Evolutionary conservation across 2,113 vertebrate genomes (phyloP).

Genomic region (Dendropsophus ebraccatus): DNA sequence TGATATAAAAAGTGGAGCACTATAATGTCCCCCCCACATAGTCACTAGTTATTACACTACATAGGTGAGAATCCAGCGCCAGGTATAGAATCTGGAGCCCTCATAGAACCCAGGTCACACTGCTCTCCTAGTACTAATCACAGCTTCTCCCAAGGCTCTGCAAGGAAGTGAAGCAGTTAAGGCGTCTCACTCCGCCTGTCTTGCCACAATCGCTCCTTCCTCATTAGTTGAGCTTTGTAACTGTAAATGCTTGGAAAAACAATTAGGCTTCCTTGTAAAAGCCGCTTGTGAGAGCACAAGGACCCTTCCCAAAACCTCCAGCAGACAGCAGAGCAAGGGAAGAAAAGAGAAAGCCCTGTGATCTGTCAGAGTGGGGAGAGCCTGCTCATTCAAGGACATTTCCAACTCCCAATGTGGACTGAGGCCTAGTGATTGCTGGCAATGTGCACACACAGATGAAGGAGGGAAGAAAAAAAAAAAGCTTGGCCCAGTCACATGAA

Average conservation of each 20-base stretch:
- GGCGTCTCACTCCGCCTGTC: background rate
- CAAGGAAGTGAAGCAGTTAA: constrained; percentile 27
- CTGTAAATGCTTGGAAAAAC: constrained; percentile 39
- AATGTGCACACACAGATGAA: constrained; percentile 8
- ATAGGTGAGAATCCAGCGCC: no score
- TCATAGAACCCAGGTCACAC: background rate
- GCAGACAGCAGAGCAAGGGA: background rate
- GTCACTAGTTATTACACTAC: no score
- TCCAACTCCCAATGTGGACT: background rate
- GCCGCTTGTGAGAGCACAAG: background rate
- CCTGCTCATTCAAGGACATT: constrained; percentile 26
- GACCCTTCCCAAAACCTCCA: background rate
- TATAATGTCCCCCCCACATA: no score
- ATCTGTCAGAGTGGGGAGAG: constrained; percentile 1
- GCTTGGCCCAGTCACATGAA: constrained; percentile 52
- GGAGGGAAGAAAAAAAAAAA: background rate
- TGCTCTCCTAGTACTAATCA: no score
- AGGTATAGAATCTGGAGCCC: background rate
- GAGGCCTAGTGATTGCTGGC: constrained; percentile 28
- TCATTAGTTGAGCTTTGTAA: constrained; percentile 43
- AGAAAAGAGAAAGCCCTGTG: background rate
- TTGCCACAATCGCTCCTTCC: constrained; percentile 18
- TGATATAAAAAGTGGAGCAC: no score
- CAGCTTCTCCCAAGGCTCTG: background rate
- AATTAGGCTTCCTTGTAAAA: constrained; percentile 43